Base-by-base conservation (phyloP, 2,797 vertebrate genomes). In the Toxotes lorentzi region DNA sequence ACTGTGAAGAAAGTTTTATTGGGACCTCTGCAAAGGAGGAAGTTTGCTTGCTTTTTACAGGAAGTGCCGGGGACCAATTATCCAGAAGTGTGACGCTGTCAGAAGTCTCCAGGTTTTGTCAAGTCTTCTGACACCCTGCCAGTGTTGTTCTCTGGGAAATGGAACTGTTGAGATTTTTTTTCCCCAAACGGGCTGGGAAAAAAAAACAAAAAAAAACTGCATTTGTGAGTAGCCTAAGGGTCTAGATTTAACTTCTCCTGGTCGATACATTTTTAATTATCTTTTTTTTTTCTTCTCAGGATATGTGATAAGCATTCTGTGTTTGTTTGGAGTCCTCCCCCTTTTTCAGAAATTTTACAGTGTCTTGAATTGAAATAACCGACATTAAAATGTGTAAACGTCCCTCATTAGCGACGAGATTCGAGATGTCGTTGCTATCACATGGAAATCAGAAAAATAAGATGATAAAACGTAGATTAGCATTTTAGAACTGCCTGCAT, bases 401-500 rank as follows among this genome's bases (percentile, higher is more conserved):
- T 96, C 94, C 95, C 94, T 93, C 93, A 94, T 93, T 93, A 93
- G 93, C 63, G 88, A 93, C 92, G 89, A 89, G 90, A 90, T 91
- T 92, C 50, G 84, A 92, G 94, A 92, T 86, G 91, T 92, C 86
- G 86, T 88, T 48, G 88, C 92, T 93, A 96, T 97, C 95, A 95
- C 96, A 94, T 88, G 89, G 92, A 94, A 96, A 97, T 97, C 96
- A 94, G 95, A 96, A 96, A 95, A 96, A 97, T 92, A 93, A 93
- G 92, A 95, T 93, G 93, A 95, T 95, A 94, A 97, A 96, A 96
- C 96, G 95, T 96, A 95, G 96, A 96, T 96, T 95, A 96, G 95
- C 96, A 97, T 97, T 97, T 96, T 91, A 96, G 97, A 96, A 95
- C 96, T 96, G 97, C 95, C 96, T 96, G 97, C 92, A 96, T 97